These are phyloP conservation scores for Molossus molossus DNA, from an alignment of 2,797 vertebrate species.

Conservation along the genomic window DNA sequence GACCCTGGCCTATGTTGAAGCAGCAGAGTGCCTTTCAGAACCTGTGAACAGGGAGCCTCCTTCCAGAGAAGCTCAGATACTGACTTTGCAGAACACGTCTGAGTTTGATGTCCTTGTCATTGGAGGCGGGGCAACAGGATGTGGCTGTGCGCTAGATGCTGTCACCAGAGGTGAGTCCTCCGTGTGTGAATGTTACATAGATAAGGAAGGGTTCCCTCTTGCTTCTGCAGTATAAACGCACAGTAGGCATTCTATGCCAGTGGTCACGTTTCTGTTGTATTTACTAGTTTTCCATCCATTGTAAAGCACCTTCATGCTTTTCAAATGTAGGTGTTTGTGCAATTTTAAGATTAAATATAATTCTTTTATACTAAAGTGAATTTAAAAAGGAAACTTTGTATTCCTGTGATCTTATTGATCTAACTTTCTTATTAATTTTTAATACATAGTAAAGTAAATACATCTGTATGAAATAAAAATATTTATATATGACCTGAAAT, in stretches of 20 bases:
- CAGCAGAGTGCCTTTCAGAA: constrained; percentile 89
- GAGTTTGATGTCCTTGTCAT: constrained; percentile 97
- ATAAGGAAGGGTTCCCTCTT: rapidly evolving
- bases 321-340: not conserved
- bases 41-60: constrained; percentile 91
- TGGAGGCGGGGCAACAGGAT: constrained; percentile 97
- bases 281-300: not conserved
- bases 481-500: not conserved
- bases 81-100: constrained; percentile 87
- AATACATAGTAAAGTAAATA: constrained; percentile 45
- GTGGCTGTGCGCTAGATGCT: constrained; percentile 97
- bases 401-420: constrained; percentile 18
- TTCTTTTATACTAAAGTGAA: not conserved
- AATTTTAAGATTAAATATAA: constrained; percentile 66
- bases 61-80: constrained; percentile 92
- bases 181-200: not conserved
- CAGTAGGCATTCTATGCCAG: rapidly evolving
- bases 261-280: not conserved
- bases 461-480: constrained; percentile 43
- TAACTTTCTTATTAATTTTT: constrained; percentile 9
- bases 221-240: not conserved
- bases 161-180: constrained; percentile 94
- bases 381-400: constrained; percentile 56
- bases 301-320: constrained; percentile 29
- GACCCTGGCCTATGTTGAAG: constrained; percentile 91